Evolutionary conservation across 23 tunicate genomes (phyloP).

Genomic region (Styela clava): DNA sequence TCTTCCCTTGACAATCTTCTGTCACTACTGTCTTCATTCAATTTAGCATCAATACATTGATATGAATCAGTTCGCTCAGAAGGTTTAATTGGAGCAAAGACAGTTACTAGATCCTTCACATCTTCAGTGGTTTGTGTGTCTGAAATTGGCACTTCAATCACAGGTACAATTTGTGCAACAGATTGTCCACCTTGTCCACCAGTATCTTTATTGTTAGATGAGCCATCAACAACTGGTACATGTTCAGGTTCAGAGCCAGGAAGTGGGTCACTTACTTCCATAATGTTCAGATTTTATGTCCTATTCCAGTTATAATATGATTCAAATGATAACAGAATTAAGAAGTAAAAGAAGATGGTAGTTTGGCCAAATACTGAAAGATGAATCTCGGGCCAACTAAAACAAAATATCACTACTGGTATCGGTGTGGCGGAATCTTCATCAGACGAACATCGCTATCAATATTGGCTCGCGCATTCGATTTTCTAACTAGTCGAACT

Average conservation of each 20-base stretch:
- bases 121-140: neutral
- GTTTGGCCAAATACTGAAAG: no score
- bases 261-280: neutral
- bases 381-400: no score
- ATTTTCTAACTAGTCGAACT: no score
- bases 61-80: neutral
- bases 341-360: no score
- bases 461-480: no score
- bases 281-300: no score
- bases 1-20: neutral
- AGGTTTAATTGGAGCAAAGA: neutral
- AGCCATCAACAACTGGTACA: neutral
- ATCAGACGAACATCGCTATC: no score
- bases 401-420: no score
- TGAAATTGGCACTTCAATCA: neutral
- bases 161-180: neutral
- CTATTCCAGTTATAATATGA: no score
- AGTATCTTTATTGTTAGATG: neutral
- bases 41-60: slow-evolving; percentile 20
- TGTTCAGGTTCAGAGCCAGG: no score
- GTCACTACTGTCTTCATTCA: slow-evolving; percentile 10
- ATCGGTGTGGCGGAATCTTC: no score
- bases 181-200: neutral
- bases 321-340: no score
- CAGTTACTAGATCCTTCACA: neutral